Evolutionary conservation across 2,888 invertebrate genomes (phyloP), one percentile per base, ranked within the genome.

Genomic region (Campoletis raptor): DNA sequence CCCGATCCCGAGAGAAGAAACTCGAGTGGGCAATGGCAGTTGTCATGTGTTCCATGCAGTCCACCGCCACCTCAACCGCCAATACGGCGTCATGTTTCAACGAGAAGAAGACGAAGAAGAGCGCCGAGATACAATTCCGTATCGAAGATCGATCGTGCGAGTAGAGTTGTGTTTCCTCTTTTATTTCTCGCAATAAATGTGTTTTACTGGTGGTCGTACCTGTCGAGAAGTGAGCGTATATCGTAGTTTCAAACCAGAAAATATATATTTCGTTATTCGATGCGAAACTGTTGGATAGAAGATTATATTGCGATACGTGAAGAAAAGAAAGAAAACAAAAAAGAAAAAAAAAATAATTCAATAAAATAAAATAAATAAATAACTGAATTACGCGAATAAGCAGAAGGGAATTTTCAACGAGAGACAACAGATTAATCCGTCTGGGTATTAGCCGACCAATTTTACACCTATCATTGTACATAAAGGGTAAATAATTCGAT

Each of bases 201-300:
- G 81, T 96, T 97, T 93, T 98, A 98, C 93, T 98, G 98, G 97
- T 96, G 96, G 90, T 96, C 96, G 9, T 97, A 97, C 92, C 94
- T 97, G 83, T 96, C 96, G 81, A 95, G 96, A 89, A 96, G 96
- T 91, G 95, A 95, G 91, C 90, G 95, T 84, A 95, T 96, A 87
- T 93, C 93, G 81, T 94, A 94, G 76, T 89, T 93, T 76, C 90
- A 91, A 80, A 70, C 87, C 10, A 83, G 18, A 78, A 12, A 72
- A 12, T 18, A 48, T 30, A 76, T 21, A 69, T 67, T 78, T 64
- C 69, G n/a, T 82, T 67, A 77, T 70, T 54, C 24, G 64, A 52
- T 6, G 45, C 57, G 9, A 72, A 64, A 45, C 10, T 18, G 18
- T 36, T 42, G 30, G 24, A 73, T 81, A 30, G 64, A 66, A 42